Conservation (phyloP, 1,140 invertebrate species). For the Chrysoperla carnea region DNA sequence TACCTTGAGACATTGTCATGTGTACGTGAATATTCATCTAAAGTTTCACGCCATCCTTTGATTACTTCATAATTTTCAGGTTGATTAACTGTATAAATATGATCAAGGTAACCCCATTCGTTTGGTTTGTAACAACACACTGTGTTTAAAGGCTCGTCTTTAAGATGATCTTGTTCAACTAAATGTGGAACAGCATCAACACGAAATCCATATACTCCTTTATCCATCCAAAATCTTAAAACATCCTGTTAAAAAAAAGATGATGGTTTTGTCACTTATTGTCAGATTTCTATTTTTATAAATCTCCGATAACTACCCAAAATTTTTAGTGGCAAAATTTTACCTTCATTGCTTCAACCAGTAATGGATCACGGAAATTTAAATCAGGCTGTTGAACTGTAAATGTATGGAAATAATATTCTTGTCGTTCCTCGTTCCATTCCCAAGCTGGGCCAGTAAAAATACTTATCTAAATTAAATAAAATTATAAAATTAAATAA, state of each 20-base stretch:
- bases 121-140: slow-evolving; percentile 21
- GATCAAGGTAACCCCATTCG: slow-evolving; percentile 33
- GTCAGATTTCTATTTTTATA: too few relatives aligned
- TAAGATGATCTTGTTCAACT: slow-evolving; percentile 33
- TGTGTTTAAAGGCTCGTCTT: slow-evolving; percentile 35
- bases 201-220: slow-evolving; percentile 60
- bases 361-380: slow-evolving; percentile 39
- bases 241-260: slow-evolving; percentile 32
- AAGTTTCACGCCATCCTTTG: slow-evolving; percentile 36
- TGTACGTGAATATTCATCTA: slow-evolving; percentile 32
- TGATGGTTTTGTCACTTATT: too few relatives aligned
- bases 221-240: slow-evolving; percentile 56
- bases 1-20: slow-evolving; percentile 21
- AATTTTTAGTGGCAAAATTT: too few relatives aligned
- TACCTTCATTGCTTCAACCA: slow-evolving; percentile 42
- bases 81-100: slow-evolving; percentile 42
- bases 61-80: slow-evolving; percentile 40
- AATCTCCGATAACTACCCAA: too few relatives aligned
- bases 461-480: slow-evolving; percentile 7
- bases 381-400: slow-evolving; percentile 51
- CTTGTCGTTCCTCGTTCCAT: slow-evolving; percentile 35
- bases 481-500: too few relatives aligned
- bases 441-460: slow-evolving; percentile 55
- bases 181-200: slow-evolving; percentile 42
- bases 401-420: slow-evolving; percentile 67